Conservation (phyloP, 2,113 vertebrate species). For the Mohoua ochrocephala region DNA sequence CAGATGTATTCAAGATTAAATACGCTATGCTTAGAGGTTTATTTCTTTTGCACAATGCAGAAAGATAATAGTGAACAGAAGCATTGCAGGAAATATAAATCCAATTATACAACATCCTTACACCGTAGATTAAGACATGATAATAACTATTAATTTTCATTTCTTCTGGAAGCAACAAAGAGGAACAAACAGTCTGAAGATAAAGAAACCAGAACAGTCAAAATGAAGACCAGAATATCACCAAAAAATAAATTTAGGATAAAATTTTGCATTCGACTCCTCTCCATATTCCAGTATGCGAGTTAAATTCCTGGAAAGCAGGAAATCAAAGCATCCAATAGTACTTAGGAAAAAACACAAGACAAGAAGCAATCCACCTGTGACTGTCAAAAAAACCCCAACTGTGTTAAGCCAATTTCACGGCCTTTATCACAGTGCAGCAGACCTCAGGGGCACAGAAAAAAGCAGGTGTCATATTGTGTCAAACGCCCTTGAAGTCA, state of each 20-base stretch:
- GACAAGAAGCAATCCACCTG: neutral
- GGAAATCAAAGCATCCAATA: neutral
- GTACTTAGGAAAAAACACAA: neutral
- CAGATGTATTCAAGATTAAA: neutral
- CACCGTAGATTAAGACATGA: neutral
- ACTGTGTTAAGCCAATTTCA: neutral
- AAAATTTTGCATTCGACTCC: neutral
- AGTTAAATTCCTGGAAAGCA: neutral
- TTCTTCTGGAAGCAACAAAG: neutral
- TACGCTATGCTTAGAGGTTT: neutral
- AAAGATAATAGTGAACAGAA: neutral
- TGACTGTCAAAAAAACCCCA: neutral
- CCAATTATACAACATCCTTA: neutral
- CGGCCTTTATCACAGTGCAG: neutral
- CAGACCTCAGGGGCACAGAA: neutral
- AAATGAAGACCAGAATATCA: neutral
- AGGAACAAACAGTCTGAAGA: neutral
- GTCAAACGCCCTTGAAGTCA: neutral
- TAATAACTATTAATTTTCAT: neutral
- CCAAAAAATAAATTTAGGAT: neutral
- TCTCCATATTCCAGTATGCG: neutral
- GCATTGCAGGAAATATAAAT: neutral
- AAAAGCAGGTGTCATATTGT: neutral
- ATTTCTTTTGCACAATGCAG: neutral
- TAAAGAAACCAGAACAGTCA: neutral